Conservation (phyloP, 1,140 invertebrate species). For the Papilio glaucus region DNA sequence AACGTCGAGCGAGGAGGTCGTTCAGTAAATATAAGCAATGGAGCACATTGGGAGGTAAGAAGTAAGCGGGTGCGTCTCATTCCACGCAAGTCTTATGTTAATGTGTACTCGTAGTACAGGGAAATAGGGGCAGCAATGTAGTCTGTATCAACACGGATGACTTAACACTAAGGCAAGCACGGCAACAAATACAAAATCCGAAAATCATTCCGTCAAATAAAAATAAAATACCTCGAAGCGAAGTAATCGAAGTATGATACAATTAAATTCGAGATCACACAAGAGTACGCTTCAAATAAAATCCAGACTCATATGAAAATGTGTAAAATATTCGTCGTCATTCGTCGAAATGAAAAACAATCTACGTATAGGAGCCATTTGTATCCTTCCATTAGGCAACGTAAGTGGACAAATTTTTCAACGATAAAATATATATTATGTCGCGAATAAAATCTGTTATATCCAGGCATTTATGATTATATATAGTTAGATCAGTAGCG, state of each 20-base stretch:
- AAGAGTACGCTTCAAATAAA: neutral
- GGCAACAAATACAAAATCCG: no score
- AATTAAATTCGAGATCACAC: conserved; percentile 21
- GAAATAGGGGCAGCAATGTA: no score
- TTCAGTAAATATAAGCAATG: no score
- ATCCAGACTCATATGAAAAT: neutral
- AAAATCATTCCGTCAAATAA: neutral
- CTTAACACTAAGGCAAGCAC: no score
- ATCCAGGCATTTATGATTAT: conserved; percentile 22
- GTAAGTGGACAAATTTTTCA: conserved; percentile 3
- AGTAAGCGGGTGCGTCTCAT: no score
- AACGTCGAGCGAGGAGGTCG: no score
- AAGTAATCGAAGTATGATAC: conserved; percentile 8
- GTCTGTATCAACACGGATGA: no score
- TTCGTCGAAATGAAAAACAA: conserved; percentile 2
- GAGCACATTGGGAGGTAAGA: no score
- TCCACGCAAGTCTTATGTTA: no score
- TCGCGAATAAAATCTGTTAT: conserved; percentile 17
- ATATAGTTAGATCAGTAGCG: neutral
- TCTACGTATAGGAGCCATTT: conserved; percentile 10
- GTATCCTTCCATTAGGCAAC: conserved; percentile 27
- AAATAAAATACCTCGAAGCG: conserved; percentile 17
- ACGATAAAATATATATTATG: conserved; percentile 14
- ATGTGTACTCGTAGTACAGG: no score
- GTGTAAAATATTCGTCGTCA: conserved; percentile 25